Conservation (phyloP, 2,888 invertebrate species). For the Schizotus pectinicornis region DNA sequence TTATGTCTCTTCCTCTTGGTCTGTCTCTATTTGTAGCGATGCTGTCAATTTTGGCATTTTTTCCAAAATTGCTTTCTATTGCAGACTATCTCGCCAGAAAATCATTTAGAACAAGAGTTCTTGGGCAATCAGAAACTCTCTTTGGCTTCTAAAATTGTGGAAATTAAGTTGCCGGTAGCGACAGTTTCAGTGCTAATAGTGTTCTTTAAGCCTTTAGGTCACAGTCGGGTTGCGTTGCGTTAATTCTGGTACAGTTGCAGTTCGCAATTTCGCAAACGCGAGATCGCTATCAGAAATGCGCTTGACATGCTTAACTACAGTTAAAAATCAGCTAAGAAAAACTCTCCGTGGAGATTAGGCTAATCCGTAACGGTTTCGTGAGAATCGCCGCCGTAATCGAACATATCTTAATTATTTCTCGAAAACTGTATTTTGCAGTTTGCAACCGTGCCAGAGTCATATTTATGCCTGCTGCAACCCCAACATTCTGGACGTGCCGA, state of each 20-base stretch:
- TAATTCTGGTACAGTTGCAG: not conserved
- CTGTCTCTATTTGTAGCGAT: too few species aligned
- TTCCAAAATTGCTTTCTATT: too few species aligned
- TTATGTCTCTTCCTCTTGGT: too few species aligned
- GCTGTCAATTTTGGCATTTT: too few species aligned
- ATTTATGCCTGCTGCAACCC: not conserved
- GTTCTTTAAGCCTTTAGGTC: not conserved
- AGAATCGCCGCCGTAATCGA: constrained; percentile 30
- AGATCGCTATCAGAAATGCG: constrained; percentile 28
- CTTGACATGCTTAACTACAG: constrained; percentile 29
- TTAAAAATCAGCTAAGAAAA: constrained; percentile 25
- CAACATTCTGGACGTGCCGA: not conserved
- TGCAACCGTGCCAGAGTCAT: not conserved
- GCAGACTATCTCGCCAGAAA: too few species aligned
- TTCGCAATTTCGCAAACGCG: constrained; percentile 30
- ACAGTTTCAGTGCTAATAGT: not conserved
- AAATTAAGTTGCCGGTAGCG: too few species aligned
- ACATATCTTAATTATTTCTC: constrained; percentile 30
- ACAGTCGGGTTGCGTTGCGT: too few species aligned
- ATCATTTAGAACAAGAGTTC: too few species aligned
- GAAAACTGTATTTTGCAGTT: constrained; percentile 13
- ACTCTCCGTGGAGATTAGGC: constrained; percentile 20
- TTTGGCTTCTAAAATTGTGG: too few species aligned
- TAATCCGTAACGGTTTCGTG: constrained; percentile 30
- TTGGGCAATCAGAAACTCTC: too few species aligned